Evolutionary conservation across 2,797 vertebrate genomes (phyloP).

Genomic region (Macropus fuliginosus): DNA sequence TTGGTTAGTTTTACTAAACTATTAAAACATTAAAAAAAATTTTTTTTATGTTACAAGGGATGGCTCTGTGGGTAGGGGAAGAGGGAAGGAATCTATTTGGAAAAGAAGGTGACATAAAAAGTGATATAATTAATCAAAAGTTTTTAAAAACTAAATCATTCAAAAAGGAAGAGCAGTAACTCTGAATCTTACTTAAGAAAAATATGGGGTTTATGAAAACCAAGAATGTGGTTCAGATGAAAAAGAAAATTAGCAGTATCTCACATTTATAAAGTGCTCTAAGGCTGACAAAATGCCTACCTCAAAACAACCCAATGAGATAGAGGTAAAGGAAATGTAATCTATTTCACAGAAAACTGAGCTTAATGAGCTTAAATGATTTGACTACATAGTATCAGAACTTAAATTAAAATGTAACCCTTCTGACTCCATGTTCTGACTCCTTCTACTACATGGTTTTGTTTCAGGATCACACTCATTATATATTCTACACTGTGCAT

Average conservation of each 20-base stretch:
- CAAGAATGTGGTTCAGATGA: slow-evolving; percentile 1
- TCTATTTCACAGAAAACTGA: not conserved
- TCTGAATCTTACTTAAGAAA: slow-evolving; percentile 54
- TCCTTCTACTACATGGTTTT: not conserved
- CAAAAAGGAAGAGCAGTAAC: slow-evolving; percentile 55
- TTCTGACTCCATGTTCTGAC: not conserved
- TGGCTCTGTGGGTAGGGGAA: not conserved
- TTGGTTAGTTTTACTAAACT: not conserved
- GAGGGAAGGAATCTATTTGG: not conserved
- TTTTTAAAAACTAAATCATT: slow-evolving; percentile 22
- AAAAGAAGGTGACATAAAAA: not conserved
- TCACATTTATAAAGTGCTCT: not conserved
- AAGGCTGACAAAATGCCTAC: not conserved
- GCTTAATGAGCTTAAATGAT: not conserved
- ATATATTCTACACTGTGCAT: slow-evolving; percentile 1
- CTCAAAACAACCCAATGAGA: not conserved
- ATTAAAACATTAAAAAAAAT: not conserved
- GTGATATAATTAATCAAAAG: slow-evolving; percentile 32
- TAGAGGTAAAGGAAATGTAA: not conserved
- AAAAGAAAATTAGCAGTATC: not conserved
- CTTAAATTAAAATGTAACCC: not conserved
- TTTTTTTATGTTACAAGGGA: not conserved
- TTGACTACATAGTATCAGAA: not conserved
- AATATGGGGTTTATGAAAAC: slow-evolving; percentile 23
- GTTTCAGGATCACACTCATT: slow-evolving; percentile 7